Percentiles rank a stretch among this genome's conserved stretches.
Conservation (phyloP, 2,888 invertebrate genomes). For the Aromia moschata region DNA sequence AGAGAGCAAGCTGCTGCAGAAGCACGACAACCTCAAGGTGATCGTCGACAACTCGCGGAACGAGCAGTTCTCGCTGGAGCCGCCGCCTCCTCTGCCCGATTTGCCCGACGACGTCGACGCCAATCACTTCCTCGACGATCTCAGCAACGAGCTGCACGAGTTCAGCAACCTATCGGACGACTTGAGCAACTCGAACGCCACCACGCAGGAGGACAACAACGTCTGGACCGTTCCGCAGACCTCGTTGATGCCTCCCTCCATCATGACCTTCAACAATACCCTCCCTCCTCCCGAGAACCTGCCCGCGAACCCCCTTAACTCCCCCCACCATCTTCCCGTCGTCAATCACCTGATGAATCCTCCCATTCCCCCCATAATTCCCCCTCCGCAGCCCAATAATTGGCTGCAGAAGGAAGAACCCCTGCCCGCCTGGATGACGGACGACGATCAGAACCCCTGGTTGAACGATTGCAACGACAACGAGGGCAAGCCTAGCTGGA, state of each 20-base stretch:
- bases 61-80: conserved; percentile 39
- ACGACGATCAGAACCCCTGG: conserved; percentile 12
- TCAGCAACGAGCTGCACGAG: conserved; percentile 55
- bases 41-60: conserved; percentile 26
- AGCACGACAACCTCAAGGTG: conserved; percentile 38
- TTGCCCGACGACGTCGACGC: conserved; percentile 59
- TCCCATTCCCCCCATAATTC: conserved; percentile 20
- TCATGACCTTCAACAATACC: conserved; percentile 38
- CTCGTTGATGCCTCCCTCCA: conserved; percentile 35
- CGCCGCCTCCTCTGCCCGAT: conserved; percentile 61
- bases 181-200: conserved; percentile 18
- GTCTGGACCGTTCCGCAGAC: conserved; percentile 36
- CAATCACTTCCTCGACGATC: conserved; percentile 57
- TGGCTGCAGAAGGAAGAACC: conserved; percentile 12
- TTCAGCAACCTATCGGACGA: conserved; percentile 44
- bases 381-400: conserved; percentile 24
- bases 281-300: conserved; percentile 34
- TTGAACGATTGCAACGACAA: conserved; percentile 1
- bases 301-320: conserved; percentile 27
- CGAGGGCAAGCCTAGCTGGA: background rate
- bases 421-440: background rate
- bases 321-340: background rate
- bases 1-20: conserved; percentile 24
- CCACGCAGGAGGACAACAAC: conserved; percentile 21
- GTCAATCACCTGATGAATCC: conserved; percentile 16